A percentile compares a stretch with the other conserved stretches of the same genome.
Evolutionary conservation across 2,888 invertebrate species (phyloP).

Genomic region (Lithophane leautieri): DNA sequence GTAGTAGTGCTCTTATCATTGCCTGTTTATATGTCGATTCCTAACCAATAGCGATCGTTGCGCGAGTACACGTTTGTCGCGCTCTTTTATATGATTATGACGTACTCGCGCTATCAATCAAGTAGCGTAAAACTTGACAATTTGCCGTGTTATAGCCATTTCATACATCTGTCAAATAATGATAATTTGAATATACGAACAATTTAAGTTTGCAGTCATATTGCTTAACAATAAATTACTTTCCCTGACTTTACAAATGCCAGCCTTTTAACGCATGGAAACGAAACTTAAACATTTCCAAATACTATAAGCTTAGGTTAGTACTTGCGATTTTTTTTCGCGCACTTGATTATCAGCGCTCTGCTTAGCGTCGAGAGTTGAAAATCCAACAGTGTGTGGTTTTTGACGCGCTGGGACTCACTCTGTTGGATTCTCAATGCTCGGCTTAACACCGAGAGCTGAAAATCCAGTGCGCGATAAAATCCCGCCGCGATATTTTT

Average conservation of each 20-base stretch:
- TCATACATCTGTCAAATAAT: not conserved
- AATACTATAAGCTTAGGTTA: not conserved
- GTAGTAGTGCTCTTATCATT: too few relatives aligned
- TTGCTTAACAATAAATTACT: not conserved
- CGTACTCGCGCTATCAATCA: not conserved
- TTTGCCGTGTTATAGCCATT: not conserved
- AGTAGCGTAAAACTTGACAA: not conserved
- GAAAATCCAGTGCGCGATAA: not conserved
- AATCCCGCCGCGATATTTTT: not conserved
- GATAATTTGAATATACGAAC: not conserved
- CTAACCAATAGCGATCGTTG: not conserved
- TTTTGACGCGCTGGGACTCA: too few relatives aligned
- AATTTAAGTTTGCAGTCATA: not conserved
- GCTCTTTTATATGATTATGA: not conserved
- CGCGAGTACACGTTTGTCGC: not conserved
- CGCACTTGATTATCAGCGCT: not conserved
- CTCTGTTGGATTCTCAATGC: too few relatives aligned
- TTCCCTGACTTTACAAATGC: not conserved
- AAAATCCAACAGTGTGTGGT: too few relatives aligned
- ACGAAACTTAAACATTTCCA: conserved; percentile 35
- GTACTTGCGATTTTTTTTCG: not conserved
- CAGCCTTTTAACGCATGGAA: conserved; percentile 10
- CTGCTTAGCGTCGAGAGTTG: not conserved
- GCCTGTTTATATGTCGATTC: too few relatives aligned
- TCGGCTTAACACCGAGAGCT: not conserved